Base-by-base conservation (phyloP, 2,888 invertebrate genomes). In the Tachina lurida region DNA sequence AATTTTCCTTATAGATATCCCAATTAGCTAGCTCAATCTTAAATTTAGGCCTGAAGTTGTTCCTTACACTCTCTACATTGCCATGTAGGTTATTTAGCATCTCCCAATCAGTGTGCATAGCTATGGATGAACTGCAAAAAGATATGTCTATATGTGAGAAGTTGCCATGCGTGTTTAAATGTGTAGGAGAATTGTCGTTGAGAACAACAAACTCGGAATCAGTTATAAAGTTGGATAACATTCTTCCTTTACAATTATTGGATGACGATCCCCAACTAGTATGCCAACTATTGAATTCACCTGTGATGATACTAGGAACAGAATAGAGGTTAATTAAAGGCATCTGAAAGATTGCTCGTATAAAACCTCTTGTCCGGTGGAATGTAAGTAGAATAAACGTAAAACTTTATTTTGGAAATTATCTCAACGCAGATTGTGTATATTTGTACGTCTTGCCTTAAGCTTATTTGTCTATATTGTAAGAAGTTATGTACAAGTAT, bases 71-170 rank as follows among this genome's bases (percentile, higher is more conserved):
- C 12, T 12, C 10, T 0, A 15, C 41, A 13, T 10, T 87, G 3
- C 70, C 67, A 9, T 58, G 58, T 13, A 87, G 62, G 43, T 68
- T n/a, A 13, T 60, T n/a, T 4, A 60, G 45, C 5, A 67, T 73
- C 19, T 74, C 47, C 86, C 86, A 87, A 39, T 70, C 62, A 9
- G 75, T 49, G 17, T 63, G 49, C 1, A 79, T 10, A 5, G 65
- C 45, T 45, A 87, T 39, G 3, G 22, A 15, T 7, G 87, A 74
- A 1, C 81, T 76, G 39, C 81, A 73, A 19, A 88, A 84, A 1
- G 84, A 68, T 15, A 88, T 49, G 19, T 88, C 87, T 13, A 87
- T 62, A 80, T 88, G 60, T 17, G 84, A 86, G 13, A 88, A 73
- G 5, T 84, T 78, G 13, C 71, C 19, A 41, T 87, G 86, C 10